Conservation (phyloP, 2,797 vertebrate species). For the Spinus pinus region DNA sequence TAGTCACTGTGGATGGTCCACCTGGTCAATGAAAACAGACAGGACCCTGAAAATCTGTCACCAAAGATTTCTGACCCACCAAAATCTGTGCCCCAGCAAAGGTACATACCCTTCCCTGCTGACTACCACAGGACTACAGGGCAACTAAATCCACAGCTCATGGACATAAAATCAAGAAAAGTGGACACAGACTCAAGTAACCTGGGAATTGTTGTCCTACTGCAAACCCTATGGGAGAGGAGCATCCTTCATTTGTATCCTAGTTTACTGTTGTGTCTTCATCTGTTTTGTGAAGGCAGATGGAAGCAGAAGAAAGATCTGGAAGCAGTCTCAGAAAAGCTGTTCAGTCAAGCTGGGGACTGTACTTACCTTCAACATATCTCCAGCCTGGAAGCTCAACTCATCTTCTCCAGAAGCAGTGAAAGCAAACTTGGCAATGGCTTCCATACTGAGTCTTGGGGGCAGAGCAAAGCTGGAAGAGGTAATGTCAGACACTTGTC, state of each 20-base stretch:
- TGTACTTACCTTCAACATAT: slow-evolving; percentile 86
- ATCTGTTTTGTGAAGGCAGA: not conserved
- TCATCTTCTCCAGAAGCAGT: slow-evolving; percentile 85
- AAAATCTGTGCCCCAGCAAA: not conserved
- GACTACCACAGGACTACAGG: not conserved
- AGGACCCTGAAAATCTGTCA: not conserved
- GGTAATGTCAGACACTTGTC: not conserved
- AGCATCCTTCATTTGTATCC: not conserved
- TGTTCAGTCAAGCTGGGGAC: not conserved
- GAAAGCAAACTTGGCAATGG: slow-evolving; percentile 88
- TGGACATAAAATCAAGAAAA: not conserved
- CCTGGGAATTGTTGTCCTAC: not conserved
- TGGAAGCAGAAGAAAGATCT: not conserved
- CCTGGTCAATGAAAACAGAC: not conserved
- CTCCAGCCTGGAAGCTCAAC: slow-evolving; percentile 89
- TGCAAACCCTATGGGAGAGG: not conserved
- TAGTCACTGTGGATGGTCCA: not conserved
- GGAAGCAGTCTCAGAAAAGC: not conserved
- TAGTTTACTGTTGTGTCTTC: not conserved
- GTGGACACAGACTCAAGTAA: not conserved
- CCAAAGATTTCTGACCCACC: not conserved
- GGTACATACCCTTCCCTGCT: not conserved
- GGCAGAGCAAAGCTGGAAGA: slow-evolving; percentile 49
- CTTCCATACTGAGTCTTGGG: slow-evolving; percentile 82
- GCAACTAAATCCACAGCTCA: not conserved